Base-by-base conservation (phyloP, 2,113 vertebrate genomes). In the Otus sunia region DNA sequence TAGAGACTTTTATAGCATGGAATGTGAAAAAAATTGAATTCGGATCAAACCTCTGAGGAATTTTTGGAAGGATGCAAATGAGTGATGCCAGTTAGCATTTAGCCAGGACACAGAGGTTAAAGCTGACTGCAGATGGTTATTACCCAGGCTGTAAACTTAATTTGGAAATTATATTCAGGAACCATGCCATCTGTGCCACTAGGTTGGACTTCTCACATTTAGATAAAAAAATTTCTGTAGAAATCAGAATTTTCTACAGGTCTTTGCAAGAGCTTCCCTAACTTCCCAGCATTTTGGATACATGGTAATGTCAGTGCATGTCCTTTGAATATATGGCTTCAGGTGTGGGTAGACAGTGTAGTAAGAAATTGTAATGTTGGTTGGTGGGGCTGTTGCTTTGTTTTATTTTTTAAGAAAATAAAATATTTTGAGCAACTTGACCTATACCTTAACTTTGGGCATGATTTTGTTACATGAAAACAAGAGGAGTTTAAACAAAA, bases 1-100 rank as follows among this genome's bases (percentile, higher is more conserved):
- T 67, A 58, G 64, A 59, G 76, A 32, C 41, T 75, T 87, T 95
- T 82, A 69, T 92, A 76, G 86, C 64, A 37, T 0, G 0, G 69
- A 92, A 94, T 91, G 86, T 92, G 96, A 91, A 94, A 80, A 92
- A 97, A 94, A 95, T 81, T 87, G 49, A 79, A 75, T 94, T 97
- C 95, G 86, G 83, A 91, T 92, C 43, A 62, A 96, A 87, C 69
- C 91, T 92, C 36, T 68, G 66, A 91, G 69, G 39, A 91, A 89
- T 89, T 94, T 95, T 87, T 94, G 84, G 84, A 78, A 91, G 74
- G 49, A 68, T 5, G 30, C 5, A 7, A 93, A 81, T 68, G 26
- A 88, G 47, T 19, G 72, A 67, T 92, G 68, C 86, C 68, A 94
- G 53, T 89, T 91, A 94, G 52, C 39, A 25, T 72, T 88, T 84